A percentile compares a stretch with the other conserved stretches of the same genome.
These are phyloP conservation scores for Syrrhaptes paradoxus DNA, from an alignment of 2,113 vertebrate species.

Conservation along the genomic window DNA sequence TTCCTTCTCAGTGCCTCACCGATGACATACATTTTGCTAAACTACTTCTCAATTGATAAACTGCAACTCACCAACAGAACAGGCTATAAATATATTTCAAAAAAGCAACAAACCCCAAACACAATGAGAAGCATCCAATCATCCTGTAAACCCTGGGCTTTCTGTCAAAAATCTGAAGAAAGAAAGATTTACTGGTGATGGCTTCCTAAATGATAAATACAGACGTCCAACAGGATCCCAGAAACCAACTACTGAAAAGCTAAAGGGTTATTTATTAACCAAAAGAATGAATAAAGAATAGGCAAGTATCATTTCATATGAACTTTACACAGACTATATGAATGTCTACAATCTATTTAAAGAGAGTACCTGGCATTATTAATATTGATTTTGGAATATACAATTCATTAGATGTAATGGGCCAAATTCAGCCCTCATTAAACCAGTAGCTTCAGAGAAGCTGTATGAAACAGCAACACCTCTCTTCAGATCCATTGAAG, in stretches of 20 bases:
- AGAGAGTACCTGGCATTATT: conserved; percentile 1
- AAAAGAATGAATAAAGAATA: conserved; percentile 35
- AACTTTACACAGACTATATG: conserved; percentile 29
- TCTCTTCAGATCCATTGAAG: background rate
- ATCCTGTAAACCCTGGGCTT: background rate
- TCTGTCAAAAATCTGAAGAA: background rate
- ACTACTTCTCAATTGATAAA: conserved; percentile 45
- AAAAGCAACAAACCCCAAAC: background rate
- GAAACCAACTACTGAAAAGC: background rate
- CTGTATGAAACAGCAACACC: background rate
- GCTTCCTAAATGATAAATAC: conserved; percentile 46
- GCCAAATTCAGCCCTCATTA: background rate
- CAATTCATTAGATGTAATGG: conserved; percentile 5
- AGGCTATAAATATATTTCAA: background rate
- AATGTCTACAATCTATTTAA: conserved; percentile 20
- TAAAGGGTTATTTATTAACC: conserved; percentile 20
- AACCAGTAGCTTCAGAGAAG: background rate
- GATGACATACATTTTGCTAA: conserved; percentile 24
- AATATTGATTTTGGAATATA: conserved; percentile 59
- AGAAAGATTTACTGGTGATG: background rate
- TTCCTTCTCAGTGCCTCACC: conserved; percentile 33
- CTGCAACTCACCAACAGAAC: conserved; percentile 23
- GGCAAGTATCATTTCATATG: background rate
- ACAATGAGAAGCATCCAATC: background rate
- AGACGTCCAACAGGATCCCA: conserved; percentile 33